Evolutionary conservation across 2,888 invertebrate genomes (phyloP).

Genomic region (Melipona bicolor): DNA sequence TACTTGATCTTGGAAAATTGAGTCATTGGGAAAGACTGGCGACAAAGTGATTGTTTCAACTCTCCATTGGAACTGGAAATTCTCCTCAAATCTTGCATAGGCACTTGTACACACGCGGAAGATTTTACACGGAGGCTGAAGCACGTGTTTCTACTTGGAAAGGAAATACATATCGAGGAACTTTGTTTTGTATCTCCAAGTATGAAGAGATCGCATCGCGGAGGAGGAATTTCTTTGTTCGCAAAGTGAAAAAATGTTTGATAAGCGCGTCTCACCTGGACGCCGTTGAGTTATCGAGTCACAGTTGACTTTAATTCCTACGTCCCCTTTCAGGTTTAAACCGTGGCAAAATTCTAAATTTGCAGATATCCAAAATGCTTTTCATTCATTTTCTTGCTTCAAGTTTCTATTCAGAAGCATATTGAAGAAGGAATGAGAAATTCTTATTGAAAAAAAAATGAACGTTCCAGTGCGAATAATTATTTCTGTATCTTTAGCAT

Average conservation of each 20-base stretch:
- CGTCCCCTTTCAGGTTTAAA: not conserved
- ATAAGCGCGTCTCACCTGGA: slow-evolving; percentile 50
- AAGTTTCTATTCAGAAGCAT: too few species aligned
- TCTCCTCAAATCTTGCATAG: not conserved
- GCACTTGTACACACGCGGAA: too few species aligned
- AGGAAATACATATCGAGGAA: too few species aligned
- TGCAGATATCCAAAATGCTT: not conserved
- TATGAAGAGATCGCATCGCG: not conserved
- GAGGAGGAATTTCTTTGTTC: not conserved
- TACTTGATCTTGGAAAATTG: slow-evolving; percentile 27
- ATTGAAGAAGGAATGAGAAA: too few species aligned
- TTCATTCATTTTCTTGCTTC: not conserved
- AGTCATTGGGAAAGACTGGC: not conserved
- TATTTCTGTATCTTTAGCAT: not conserved
- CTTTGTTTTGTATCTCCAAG: not conserved
- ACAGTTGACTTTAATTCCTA: slow-evolving; percentile 51
- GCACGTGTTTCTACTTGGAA: too few species aligned
- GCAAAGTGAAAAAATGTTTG: slow-evolving; percentile 36
- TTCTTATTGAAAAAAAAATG: too few species aligned
- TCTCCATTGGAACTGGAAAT: not conserved
- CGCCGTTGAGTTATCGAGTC: slow-evolving; percentile 48
- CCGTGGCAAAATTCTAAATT: not conserved
- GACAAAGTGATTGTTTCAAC: not conserved
- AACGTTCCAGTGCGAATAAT: not conserved
- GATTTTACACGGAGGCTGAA: too few species aligned